These are phyloP conservation scores for Euwallacea fornicatus DNA, from an alignment of 1,140 invertebrate species.

Conservation along the genomic window DNA sequence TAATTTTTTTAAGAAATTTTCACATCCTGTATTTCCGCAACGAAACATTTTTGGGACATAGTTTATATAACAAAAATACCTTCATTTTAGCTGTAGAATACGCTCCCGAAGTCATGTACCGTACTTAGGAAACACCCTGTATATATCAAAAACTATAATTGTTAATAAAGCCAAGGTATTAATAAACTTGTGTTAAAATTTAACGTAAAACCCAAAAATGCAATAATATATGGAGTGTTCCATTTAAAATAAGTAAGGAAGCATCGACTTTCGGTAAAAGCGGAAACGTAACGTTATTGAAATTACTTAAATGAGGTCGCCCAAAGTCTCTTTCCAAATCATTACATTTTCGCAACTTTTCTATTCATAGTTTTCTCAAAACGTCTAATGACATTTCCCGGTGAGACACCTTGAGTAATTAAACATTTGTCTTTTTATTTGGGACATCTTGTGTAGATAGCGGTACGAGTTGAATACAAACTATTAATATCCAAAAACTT, in stretches of 20 bases:
- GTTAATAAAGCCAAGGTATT: too few relatives aligned
- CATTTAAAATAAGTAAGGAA: constrained; percentile 7
- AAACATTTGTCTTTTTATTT: too few relatives aligned
- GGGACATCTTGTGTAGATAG: too few relatives aligned
- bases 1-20: too few relatives aligned
- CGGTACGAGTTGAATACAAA: too few relatives aligned
- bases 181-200: neutral
- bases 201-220: neutral
- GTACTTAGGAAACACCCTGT: too few relatives aligned
- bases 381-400: neutral
- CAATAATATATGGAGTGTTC: constrained; percentile 14
- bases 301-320: neutral
- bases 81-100: too few relatives aligned
- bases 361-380: neutral
- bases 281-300: neutral
- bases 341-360: neutral
- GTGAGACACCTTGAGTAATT: neutral
- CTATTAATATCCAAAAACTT: neutral
- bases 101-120: too few relatives aligned
- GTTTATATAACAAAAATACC: too few relatives aligned
- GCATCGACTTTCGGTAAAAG: neutral
- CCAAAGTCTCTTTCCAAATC: neutral
- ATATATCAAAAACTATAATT: too few relatives aligned
- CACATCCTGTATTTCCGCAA: too few relatives aligned
- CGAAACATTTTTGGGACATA: too few relatives aligned